Evolutionary conservation across 2,113 vertebrate genomes (phyloP).

Genomic region (Tympanuchus pallidicinctus): DNA sequence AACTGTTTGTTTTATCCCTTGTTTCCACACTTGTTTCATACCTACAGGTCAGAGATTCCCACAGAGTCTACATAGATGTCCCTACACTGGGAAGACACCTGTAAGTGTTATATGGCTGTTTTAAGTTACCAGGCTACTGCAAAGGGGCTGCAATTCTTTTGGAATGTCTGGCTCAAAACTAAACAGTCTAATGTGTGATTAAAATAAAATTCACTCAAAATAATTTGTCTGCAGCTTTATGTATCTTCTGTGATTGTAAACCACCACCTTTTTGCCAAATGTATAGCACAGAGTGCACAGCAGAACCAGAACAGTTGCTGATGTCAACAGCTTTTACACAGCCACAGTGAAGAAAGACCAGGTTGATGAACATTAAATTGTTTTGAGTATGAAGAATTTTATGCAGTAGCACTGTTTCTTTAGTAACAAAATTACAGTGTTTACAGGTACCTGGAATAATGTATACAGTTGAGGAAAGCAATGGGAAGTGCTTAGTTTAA

Average conservation of each 20-base stretch:
- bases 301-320: background rate
- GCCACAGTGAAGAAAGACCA: background rate
- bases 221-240: background rate
- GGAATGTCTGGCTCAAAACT: background rate
- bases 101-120: background rate
- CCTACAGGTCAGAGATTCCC: background rate
- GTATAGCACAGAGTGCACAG: background rate
- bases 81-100: background rate
- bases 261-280: background rate
- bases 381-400: background rate
- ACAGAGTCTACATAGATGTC: background rate
- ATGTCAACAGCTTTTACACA: background rate
- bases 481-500: background rate
- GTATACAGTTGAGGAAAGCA: background rate
- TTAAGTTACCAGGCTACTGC: background rate
- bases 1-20: background rate
- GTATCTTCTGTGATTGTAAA: background rate
- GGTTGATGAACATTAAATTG: background rate
- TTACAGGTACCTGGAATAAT: background rate
- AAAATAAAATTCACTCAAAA: background rate
- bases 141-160: background rate
- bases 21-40: background rate
- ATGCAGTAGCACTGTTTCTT: background rate
- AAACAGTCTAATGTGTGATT: background rate
- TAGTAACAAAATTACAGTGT: background rate